These are phyloP conservation scores for Xyliphius kryptos DNA, from an alignment of 2,113 vertebrate species.

Conservation along the genomic window DNA sequence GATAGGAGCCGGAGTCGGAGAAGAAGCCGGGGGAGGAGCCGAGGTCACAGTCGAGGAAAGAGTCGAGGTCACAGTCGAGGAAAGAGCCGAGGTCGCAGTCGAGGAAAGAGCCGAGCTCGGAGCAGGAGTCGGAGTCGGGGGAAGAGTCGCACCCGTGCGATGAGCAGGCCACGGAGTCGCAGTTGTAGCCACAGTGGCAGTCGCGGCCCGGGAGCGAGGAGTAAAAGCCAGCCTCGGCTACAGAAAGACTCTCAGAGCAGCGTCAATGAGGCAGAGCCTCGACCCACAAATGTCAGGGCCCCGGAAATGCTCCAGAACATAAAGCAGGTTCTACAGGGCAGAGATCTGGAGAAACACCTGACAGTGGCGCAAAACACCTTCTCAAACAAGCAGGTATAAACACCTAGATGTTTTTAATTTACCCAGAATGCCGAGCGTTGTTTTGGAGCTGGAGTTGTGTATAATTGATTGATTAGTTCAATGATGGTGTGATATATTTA, in stretches of 20 bases:
- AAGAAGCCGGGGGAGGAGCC: not conserved
- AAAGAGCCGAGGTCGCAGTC: not conserved
- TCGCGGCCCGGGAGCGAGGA: too few species aligned
- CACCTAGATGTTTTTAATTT: too few species aligned
- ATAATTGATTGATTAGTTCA: too few species aligned
- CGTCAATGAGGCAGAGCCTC: not conserved
- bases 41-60: constrained; percentile 13
- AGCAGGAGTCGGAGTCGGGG: constrained; percentile 61
- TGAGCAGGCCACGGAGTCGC: too few species aligned
- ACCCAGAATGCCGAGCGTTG: too few species aligned
- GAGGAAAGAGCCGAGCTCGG: constrained; percentile 5
- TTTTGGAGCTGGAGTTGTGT: too few species aligned
- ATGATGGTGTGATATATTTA: too few species aligned
- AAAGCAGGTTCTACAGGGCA: constrained; percentile 78
- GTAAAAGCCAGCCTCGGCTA: too few species aligned
- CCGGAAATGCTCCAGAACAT: constrained; percentile 78
- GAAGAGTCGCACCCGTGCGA: constrained; percentile 30
- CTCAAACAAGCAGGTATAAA: constrained; percentile 77
- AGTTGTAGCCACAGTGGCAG: too few species aligned
- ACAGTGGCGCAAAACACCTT: constrained; percentile 81
- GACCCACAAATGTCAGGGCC: constrained; percentile 31
- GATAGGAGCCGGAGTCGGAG: constrained; percentile 52
- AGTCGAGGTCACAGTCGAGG: constrained; percentile 15
- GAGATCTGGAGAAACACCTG: constrained; percentile 70
- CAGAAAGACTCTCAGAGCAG: not conserved